phyloP scores from a whole-genome alignment of 2,113 vertebrate genomes.

The Oplegnathus fasciatus region DNA sequence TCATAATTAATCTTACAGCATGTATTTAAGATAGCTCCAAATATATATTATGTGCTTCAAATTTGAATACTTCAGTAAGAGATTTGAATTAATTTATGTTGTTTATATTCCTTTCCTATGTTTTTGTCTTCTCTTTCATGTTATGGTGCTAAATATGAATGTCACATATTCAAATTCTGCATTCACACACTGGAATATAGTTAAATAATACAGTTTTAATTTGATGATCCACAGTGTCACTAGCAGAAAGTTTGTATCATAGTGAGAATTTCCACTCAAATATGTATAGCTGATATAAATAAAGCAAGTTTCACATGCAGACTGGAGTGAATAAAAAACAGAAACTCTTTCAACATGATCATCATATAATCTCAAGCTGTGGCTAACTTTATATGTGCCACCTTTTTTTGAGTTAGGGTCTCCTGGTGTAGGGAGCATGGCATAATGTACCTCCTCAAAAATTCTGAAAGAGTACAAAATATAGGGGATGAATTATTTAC shows the following conservation, averaged over 20 bases:
- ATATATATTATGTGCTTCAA: not conserved
- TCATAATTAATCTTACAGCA: not conserved
- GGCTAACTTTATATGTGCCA: constrained; percentile 58
- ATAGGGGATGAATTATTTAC: constrained; percentile 87
- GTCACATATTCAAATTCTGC: not conserved
- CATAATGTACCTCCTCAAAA: constrained; percentile 79
- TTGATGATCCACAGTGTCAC: not conserved
- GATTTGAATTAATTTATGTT: not conserved
- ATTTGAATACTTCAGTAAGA: not conserved
- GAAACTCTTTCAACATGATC: constrained; percentile 1
- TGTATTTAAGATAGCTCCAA: not conserved
- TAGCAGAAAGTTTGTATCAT: not conserved
- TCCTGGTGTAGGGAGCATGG: constrained; percentile 50
- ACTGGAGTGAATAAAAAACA: not conserved
- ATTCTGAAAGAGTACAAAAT: constrained; percentile 86
- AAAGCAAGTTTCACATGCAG: constrained; percentile 6
- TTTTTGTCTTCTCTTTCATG: not conserved
- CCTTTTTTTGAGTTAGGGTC: constrained; percentile 53
- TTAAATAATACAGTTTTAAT: not conserved
- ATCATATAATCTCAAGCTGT: constrained; percentile 19
- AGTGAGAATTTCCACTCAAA: not conserved
- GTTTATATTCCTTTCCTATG: not conserved
- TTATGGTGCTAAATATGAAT: not conserved
- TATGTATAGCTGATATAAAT: constrained; percentile 7
- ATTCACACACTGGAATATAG: not conserved